Evolutionary conservation across 2,888 invertebrate species (phyloP), one percentile per base, ranked within the genome.

Genomic region (Lasioglossum pauxillum): DNA sequence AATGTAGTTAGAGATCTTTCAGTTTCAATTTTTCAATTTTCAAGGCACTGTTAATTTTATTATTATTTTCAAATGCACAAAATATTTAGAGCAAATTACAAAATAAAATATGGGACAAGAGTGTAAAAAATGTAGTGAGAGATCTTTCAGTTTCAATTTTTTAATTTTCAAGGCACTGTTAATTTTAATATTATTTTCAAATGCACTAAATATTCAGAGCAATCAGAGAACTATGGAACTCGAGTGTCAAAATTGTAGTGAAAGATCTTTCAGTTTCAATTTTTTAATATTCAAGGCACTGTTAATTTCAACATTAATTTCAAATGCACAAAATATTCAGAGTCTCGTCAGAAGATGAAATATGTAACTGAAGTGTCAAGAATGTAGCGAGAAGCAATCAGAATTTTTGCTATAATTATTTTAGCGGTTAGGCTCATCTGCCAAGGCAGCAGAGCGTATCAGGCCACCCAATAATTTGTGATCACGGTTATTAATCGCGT

Each of bases 371-470:
- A 4, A n/a, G 41, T 73, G 76, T 72, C 72, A 75, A 82, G 72
- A 76, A 83, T 73, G 75, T 76, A 38, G 41, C 12, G 23, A n/a
- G 64, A 27, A 64, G 73, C 31, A 46, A 74, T 67, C 64, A 64
- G 46, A 76, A 69, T 82, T 84, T 78, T 74, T 46, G 57, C 5
- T 27, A 46, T 19, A 73, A 74, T 84, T 67, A 31, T 82, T 23
- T 71, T 64, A 72, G 64, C 72, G 60, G 27, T 71, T 38, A 75
- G 78, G 53, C 83, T 72, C 75, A 44, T 83, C 84, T 78, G 76
- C 83, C 83, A 79, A 76, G 73, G 41, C 85, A 85, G 83, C 78
- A 83, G 74, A 60, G 78, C 84, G 83, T 79, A 71, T 67, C 78
- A 35, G 44, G 64, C 67, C 57, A 2, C n/a, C 2, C n/a, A 72